Percentiles rank a stretch among this genome's conserved stretches.
Evolutionary conservation across 2,888 invertebrate genomes (phyloP).

Genomic region (Leptura quadrifasciata): DNA sequence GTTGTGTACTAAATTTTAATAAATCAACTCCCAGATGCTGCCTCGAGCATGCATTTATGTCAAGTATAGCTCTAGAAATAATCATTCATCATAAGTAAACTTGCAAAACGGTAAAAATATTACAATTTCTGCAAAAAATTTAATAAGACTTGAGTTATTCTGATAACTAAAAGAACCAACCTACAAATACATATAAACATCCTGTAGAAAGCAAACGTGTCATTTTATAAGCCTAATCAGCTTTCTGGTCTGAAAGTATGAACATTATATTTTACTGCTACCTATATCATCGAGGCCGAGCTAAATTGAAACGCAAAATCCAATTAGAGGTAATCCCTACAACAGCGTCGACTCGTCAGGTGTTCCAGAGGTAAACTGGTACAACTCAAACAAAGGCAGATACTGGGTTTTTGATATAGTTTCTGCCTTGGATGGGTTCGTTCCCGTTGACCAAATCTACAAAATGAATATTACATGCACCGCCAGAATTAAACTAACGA

Average conservation of each 20-base stretch:
- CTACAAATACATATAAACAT: not conserved
- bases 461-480: not conserved
- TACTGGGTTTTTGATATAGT: conserved; percentile 67
- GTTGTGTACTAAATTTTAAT: too few species aligned
- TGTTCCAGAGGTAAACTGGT: conserved; percentile 26
- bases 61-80: too few species aligned
- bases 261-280: conserved; percentile 31
- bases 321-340: conserved; percentile 46
- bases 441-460: conserved; percentile 46
- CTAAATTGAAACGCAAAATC: conserved; percentile 41
- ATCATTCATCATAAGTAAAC: too few species aligned
- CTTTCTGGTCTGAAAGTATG: conserved; percentile 30
- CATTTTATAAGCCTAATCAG: conserved; percentile 36
- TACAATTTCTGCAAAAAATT: too few species aligned
- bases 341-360: conserved; percentile 42
- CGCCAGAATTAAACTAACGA: not conserved
- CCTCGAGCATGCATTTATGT: too few species aligned
- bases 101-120: too few species aligned
- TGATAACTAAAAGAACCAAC: too few species aligned
- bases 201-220: conserved; percentile 7
- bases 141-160: too few species aligned
- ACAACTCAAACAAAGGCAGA: conserved; percentile 59
- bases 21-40: too few species aligned
- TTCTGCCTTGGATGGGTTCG: conserved; percentile 74
- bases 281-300: conserved; percentile 38